Evolutionary conservation across 2,113 vertebrate genomes (phyloP), one percentile per base, ranked within the genome.

Genomic region (Cryptotis parvus): DNA sequence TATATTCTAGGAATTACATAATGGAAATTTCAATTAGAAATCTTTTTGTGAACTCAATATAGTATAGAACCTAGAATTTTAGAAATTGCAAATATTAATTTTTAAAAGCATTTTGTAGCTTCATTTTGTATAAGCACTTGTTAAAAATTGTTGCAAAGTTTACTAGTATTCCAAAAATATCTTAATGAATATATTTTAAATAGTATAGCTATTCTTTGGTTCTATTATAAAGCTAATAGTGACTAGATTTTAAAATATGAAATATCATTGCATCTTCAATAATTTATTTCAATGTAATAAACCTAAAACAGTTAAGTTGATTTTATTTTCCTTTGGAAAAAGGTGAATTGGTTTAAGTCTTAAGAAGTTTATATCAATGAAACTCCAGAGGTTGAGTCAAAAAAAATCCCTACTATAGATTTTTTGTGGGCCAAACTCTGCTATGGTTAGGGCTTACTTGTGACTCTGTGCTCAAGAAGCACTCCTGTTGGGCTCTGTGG

Each of bases 81-180:
- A 84, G 6, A 66, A 90, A 81, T 22, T 14, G n/a, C 2, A 65
- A 18, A 58, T 65, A 27, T 7, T 84, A 77, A 77, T 70, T 92
- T 84, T 37, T 37, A 86, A 87, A 16, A 16, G 6, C 0, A 24
- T 37, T 14, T 8, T 68, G 39, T 4, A 81, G 1, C 10, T 77
- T 93, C 7, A 76, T 91, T 95, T 6, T 16, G 55, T 68, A 66
- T 33, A 43, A 65, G 77, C 76, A 76, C 1, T 43, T 52, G 10
- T 14, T 8, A 6, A 74, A 26, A 26, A 29, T 80, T 39, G 4
- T 75, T 93, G 52, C 9, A 70, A 68, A 78, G 7, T 76, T 35
- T 45, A 69, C 20, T 14, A 77, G 22, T 82, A 73, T 89, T 94
- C 41, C 0, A 69, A 70, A 94, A 90, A 77, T 58, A 65, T 79